A percentile compares a stretch with the other conserved stretches of the same genome.
phyloP scores from a whole-genome alignment of 92 coral and sea anemone species.

The Montipora capitata region DNA sequence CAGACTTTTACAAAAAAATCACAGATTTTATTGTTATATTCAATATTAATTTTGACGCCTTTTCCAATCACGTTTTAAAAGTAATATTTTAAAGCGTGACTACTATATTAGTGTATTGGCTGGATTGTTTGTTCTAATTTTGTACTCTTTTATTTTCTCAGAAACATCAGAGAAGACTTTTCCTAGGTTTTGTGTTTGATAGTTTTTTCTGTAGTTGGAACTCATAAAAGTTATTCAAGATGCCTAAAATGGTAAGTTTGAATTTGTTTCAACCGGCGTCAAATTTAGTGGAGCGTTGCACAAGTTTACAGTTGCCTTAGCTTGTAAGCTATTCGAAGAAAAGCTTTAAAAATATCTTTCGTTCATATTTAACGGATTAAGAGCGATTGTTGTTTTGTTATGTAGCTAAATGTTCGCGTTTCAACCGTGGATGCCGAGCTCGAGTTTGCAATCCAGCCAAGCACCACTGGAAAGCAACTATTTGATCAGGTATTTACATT shows the following conservation, averaged over 20 bases:
- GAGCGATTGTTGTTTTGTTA: slow-evolving; percentile 2
- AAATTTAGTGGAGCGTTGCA: not conserved
- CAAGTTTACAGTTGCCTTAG: not conserved
- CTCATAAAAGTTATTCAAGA: slow-evolving; percentile 28
- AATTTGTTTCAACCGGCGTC: not conserved
- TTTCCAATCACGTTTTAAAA: not conserved
- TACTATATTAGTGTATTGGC: not conserved
- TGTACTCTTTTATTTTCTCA: slow-evolving; percentile 31
- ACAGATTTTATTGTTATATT: not conserved
- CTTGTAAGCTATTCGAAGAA: slow-evolving; percentile 3
- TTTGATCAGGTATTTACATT: slow-evolving; percentile 87
- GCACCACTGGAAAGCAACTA: slow-evolving; percentile 97
- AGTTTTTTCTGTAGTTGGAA: slow-evolving; percentile 36
- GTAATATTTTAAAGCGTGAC: slow-evolving; percentile 13
- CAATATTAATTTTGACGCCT: not conserved
- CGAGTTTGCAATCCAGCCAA: slow-evolving; percentile 97
- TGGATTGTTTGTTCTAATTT: not conserved
- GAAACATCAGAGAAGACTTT: slow-evolving; percentile 25
- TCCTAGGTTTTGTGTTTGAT: slow-evolving; percentile 1
- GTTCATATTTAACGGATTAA: not conserved
- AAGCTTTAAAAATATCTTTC: slow-evolving; percentile 9
- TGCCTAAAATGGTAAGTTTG: slow-evolving; percentile 74
- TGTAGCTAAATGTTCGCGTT: slow-evolving; percentile 92
- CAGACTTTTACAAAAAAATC: not conserved
- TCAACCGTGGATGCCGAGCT: slow-evolving; percentile 97